phyloP scores from a whole-genome alignment of 2,888 invertebrate species.

The Taphrorychus bicolor region DNA sequence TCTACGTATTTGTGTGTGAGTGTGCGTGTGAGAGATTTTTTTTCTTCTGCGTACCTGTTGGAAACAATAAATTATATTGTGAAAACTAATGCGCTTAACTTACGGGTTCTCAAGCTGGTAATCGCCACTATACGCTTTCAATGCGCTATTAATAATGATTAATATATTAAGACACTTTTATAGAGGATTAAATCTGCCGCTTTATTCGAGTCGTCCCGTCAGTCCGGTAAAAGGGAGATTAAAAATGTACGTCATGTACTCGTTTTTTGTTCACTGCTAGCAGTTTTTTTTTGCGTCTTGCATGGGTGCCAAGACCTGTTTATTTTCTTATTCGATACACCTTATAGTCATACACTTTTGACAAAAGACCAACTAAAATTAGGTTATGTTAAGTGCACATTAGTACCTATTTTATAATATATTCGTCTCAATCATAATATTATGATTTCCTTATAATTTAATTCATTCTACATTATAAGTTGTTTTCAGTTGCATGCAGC shows the following conservation, averaged over 20 bases:
- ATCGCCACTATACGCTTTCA: slow-evolving; percentile 24
- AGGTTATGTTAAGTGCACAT: too few species aligned
- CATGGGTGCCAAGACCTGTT: too few species aligned
- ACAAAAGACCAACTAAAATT: too few species aligned
- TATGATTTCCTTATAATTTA: too few species aligned
- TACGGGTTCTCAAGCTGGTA: slow-evolving; percentile 21
- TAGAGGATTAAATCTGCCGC: slow-evolving; percentile 16
- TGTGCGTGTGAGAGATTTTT: neutral
- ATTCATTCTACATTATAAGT: too few species aligned
- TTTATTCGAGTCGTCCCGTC: slow-evolving; percentile 5
- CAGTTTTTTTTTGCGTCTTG: too few species aligned
- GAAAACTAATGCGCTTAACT: slow-evolving; percentile 28
- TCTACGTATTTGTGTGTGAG: too few species aligned
- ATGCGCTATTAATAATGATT: slow-evolving; percentile 29
- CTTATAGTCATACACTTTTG: too few species aligned
- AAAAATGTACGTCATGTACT: neutral
- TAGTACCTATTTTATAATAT: too few species aligned
- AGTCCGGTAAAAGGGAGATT: neutral
- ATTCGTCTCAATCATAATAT: too few species aligned
- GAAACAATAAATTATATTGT: slow-evolving; percentile 19
- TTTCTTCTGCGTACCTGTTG: slow-evolving; percentile 7
- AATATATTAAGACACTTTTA: slow-evolving; percentile 22
- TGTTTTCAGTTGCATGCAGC: neutral
- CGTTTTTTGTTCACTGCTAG: neutral
- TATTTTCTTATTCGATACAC: too few species aligned